Evolutionary conservation across 2,888 invertebrate species (phyloP), one percentile per base, ranked within the genome.

Genomic region (Harpagoxenus sublaevis): DNA sequence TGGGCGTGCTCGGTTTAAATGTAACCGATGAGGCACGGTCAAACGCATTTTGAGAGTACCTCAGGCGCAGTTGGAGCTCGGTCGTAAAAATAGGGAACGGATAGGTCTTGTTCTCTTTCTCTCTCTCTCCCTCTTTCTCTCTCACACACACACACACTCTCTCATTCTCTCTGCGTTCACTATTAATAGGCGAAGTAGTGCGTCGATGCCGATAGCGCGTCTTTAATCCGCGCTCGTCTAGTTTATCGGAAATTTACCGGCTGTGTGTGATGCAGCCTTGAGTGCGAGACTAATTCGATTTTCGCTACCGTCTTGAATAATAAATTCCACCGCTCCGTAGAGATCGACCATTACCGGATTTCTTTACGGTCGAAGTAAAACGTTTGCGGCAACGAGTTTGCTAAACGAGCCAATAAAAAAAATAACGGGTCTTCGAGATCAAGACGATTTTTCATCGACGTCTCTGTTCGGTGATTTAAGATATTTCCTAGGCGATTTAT

Each of bases 51-150:
- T 70, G 71, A 84, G 62, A 70, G 63, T 53, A 68, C 42, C 63
- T 66, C 31, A 31, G 60, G 9, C 85, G 86, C 84, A 71, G 63
- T 78, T 73, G 68, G 71, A 78, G 89, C 90, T 87, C 81, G 86
- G 83, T 90, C 77, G 86, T 88, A 89, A 90, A 90, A 90, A 90
- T 90, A 90, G 90, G 86, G 70, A 82, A 87, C 84, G 84, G 87
- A 90, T 89, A 87, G 90, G 85, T 87, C 81, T 77, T 78, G 84
- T 3, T 31, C 31, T 31, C 31, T 31, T 3, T 84, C 31, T 45
- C 78, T 35, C 48, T 39, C 48, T 31, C 6, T 4, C 1, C 51
- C 63, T 63, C 35, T 62, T 28, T 48, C n/a, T 23, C 18, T 60
- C 60, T 86, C 78, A 57, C 48, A 15, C 48, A 4, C 4, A 15